These are phyloP conservation scores for Aphelenchoides avenae DNA, from an alignment of 1,140 invertebrate genomes.

Conservation along the genomic window DNA sequence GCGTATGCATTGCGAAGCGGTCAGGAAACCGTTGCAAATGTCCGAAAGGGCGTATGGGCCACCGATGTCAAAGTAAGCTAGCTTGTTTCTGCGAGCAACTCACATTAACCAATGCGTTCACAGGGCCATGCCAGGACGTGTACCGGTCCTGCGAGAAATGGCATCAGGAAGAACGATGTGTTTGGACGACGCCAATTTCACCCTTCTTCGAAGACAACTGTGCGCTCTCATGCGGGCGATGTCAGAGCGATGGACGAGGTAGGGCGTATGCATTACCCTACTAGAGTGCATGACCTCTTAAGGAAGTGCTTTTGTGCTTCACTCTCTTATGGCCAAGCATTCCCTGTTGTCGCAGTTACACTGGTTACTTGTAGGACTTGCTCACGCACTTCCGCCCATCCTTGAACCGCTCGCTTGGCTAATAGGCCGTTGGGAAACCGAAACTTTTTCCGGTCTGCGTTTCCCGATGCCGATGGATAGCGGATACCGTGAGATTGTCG, in stretches of 20 bases:
- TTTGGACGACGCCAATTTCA: conserved; percentile 48
- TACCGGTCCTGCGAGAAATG: conserved; percentile 47
- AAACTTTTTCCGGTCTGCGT: conserved; percentile 36
- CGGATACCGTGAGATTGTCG: conserved; percentile 43
- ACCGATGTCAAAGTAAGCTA: conserved; percentile 35
- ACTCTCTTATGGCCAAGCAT: no score
- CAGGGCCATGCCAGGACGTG: conserved; percentile 56
- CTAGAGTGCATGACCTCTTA: no score
- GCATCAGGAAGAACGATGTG: conserved; percentile 46
- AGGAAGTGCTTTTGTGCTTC: no score
- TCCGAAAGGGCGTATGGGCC: conserved; percentile 45
- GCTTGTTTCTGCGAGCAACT: background rate
- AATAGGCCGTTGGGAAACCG: conserved; percentile 47
- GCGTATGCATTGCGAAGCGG: conserved; percentile 22
- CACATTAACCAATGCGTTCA: conserved; percentile 4
- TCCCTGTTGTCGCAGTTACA: conserved; percentile 1
- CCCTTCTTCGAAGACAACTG: conserved; percentile 55
- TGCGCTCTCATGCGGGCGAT: conserved; percentile 43
- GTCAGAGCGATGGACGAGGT: conserved; percentile 32
- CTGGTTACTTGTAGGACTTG: conserved; percentile 22
- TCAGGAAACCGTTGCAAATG: conserved; percentile 49
- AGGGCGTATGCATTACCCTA: conserved; percentile 8
- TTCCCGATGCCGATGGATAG: conserved; percentile 44
- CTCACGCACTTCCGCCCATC: conserved; percentile 44
- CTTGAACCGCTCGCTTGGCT: conserved; percentile 49